A percentile compares a stretch with the other conserved stretches of the same genome.
These are phyloP conservation scores for Aphrocallistes beatrix DNA, from an alignment of 37 sponge, comb jelly and placozoan genomes.

Conservation along the genomic window DNA sequence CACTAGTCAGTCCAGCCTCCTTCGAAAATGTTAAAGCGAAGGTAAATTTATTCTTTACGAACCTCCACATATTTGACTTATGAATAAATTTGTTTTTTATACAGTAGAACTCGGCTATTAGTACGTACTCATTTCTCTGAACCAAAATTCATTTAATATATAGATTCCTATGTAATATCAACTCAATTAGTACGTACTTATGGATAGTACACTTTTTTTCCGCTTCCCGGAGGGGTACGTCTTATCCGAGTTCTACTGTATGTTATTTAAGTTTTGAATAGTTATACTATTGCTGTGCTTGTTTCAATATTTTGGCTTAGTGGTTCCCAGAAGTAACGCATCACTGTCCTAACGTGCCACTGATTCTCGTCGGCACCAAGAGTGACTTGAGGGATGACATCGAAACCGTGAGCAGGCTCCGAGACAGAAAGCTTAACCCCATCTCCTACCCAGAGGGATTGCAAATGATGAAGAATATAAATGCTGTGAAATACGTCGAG, in stretches of 20 bases:
- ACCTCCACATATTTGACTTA: not conserved
- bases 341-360: constrained; percentile 56
- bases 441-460: constrained; percentile 39
- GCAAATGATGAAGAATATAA: constrained; percentile 46
- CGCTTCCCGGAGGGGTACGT: too few relatives aligned
- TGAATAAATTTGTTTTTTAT: not conserved
- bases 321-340: constrained; percentile 54
- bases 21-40: constrained; percentile 38
- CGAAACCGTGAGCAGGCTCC: constrained; percentile 36
- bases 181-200: too few relatives aligned
- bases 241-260: too few relatives aligned
- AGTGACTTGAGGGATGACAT: constrained; percentile 57
- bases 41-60: too few relatives aligned
- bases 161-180: too few relatives aligned
- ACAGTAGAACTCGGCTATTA: too few relatives aligned
- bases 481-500: constrained; percentile 51
- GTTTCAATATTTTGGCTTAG: constrained; percentile 11
- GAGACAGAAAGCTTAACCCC: constrained; percentile 35
- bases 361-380: constrained; percentile 64
- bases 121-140: too few relatives aligned
- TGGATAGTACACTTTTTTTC: too few relatives aligned
- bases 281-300: too few relatives aligned
- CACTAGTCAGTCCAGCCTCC: constrained; percentile 42
- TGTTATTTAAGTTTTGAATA: too few relatives aligned
- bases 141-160: too few relatives aligned